A percentile compares a stretch with the other conserved stretches of the same genome.
Conservation (phyloP, 1,140 invertebrate species). For the Drosophila navojoa region DNA sequence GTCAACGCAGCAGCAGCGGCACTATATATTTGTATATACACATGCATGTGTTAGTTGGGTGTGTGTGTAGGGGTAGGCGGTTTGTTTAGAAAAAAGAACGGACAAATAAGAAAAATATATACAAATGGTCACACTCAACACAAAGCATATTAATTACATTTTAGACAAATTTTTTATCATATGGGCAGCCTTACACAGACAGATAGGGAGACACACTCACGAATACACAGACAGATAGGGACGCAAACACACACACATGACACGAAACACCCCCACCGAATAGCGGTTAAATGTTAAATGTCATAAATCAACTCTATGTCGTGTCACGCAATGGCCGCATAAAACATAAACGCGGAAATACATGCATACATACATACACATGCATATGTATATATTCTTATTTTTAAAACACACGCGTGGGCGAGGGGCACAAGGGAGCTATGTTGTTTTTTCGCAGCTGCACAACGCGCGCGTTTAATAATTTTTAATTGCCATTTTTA, state of each 20-base stretch:
- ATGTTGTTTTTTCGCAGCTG: conserved; percentile 32
- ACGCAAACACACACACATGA: conserved; percentile 14
- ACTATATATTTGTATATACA: conserved; percentile 23
- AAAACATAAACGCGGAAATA: conserved; percentile 55
- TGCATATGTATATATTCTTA: conserved; percentile 42
- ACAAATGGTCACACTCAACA: conserved; percentile 40
- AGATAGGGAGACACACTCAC: conserved; percentile 18
- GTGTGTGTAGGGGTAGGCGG: conserved; percentile 23
- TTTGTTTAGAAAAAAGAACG: conserved; percentile 37
- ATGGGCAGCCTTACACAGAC: conserved; percentile 37
- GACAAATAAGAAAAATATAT: conserved; percentile 59
- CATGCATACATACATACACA: conserved; percentile 26
- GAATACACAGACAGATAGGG: conserved; percentile 17
- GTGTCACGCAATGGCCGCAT: conserved; percentile 54
- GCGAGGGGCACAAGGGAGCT: conserved; percentile 16
- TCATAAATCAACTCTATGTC: conserved; percentile 62
- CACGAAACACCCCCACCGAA: conserved; percentile 48
- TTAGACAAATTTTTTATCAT: conserved; percentile 50
- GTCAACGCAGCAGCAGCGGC: conserved; percentile 50
- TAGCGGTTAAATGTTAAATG: conserved; percentile 62
- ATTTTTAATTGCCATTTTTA: conserved; percentile 52
- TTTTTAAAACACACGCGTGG: conserved; percentile 42
- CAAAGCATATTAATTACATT: conserved; percentile 38
- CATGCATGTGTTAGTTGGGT: conserved; percentile 9
- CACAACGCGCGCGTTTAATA: conserved; percentile 39